A percentile compares a stretch with the other conserved stretches of the same genome.
Conservation (phyloP, 1,140 invertebrate species). For the Eumeta japonica region DNA sequence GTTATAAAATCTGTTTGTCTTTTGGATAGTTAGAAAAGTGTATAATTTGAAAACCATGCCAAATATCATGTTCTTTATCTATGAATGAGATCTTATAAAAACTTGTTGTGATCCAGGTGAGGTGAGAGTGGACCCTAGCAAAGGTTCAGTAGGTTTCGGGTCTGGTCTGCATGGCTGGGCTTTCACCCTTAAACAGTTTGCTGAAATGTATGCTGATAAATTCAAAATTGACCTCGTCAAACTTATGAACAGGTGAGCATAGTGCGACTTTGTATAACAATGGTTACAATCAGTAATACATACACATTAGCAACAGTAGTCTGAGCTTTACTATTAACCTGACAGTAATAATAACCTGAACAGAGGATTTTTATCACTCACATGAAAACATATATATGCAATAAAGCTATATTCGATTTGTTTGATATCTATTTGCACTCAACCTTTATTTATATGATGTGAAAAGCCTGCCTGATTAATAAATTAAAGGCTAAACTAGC, state of each 20-base stretch:
- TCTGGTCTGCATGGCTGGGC: constrained; percentile 99
- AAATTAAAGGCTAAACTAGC: too few relatives aligned
- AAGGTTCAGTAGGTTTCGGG: constrained; percentile 98
- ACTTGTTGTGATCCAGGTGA: constrained; percentile 54
- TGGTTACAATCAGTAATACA: too few relatives aligned
- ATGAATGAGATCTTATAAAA: not conserved
- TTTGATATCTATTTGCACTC: constrained; percentile 1
- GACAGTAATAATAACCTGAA: too few relatives aligned
- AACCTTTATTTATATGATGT: not conserved
- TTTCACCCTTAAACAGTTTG: constrained; percentile 98
- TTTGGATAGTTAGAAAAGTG: not conserved
- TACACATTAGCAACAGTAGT: too few relatives aligned
- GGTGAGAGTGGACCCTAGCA: constrained; percentile 94
- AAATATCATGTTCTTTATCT: not conserved
- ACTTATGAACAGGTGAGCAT: constrained; percentile 87
- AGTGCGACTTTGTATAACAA: too few relatives aligned
- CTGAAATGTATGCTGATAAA: constrained; percentile 98
- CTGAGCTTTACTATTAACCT: too few relatives aligned
- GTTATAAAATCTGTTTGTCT: not conserved
- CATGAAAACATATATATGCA: too few relatives aligned
- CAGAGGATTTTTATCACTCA: too few relatives aligned
- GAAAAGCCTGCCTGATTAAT: constrained; percentile 6
- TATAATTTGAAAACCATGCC: constrained; percentile 8
- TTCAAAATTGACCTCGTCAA: constrained; percentile 97
- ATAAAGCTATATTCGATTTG: not conserved